These are phyloP conservation scores for Eunapius fragilis DNA, from an alignment of 37 sponge, comb jelly and placozoan species.

Conservation along the genomic window DNA sequence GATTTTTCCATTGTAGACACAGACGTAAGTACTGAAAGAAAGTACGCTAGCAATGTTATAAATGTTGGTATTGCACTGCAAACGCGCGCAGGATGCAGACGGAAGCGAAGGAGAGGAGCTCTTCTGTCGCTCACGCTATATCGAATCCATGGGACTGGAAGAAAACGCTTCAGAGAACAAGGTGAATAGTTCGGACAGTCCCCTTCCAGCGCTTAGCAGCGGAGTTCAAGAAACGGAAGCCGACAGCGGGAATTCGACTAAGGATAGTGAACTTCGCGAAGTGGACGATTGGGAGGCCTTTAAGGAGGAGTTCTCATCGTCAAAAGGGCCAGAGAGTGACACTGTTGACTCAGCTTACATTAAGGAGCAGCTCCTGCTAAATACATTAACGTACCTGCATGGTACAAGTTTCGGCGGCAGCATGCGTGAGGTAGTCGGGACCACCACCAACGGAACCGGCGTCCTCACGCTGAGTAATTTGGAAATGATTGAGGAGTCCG, in stretches of 20 bases:
- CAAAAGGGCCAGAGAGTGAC: background rate
- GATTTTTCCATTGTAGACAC: background rate
- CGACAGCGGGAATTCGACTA: slow-evolving; percentile 2
- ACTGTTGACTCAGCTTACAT: background rate
- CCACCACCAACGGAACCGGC: background rate
- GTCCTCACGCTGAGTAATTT: slow-evolving; percentile 16
- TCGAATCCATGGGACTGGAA: background rate
- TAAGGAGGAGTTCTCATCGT: background rate
- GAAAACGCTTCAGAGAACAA: background rate
- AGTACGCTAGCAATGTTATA: background rate
- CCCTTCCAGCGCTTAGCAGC: background rate
- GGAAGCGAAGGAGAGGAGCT: background rate
- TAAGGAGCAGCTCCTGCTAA: slow-evolving; percentile 20
- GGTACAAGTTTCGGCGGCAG: background rate
- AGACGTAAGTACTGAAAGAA: background rate
- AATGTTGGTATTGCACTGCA: background rate
- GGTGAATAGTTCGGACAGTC: background rate
- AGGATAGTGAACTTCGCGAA: background rate
- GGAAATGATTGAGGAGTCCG: slow-evolving; percentile 36
- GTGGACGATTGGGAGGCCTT: background rate
- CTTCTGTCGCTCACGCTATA: background rate
- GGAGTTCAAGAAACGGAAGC: background rate
- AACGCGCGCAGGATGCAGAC: background rate
- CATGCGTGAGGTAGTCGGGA: background rate
- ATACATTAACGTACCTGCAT: slow-evolving; percentile 11